phyloP scores from a whole-genome alignment of 2,113 vertebrate species.

The Puffinus mauretanicus region DNA sequence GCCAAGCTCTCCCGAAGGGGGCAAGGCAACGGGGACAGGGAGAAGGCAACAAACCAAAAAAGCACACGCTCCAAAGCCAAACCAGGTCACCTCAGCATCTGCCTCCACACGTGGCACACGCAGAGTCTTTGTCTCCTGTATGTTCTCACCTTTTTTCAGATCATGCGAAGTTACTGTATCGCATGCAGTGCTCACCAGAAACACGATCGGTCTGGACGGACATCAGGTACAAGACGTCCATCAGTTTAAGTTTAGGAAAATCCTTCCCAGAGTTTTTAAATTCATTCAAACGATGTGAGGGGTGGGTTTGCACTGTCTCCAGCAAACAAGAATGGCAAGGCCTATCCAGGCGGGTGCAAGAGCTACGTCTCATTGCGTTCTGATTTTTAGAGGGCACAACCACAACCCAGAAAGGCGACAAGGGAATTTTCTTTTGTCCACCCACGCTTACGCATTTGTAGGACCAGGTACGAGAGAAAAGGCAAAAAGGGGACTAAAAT shows the following conservation, averaged over 20 bases:
- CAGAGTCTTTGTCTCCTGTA: background rate
- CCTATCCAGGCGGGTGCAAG: background rate
- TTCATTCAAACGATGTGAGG: fast-evolving
- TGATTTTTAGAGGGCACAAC: background rate
- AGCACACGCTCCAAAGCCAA: background rate
- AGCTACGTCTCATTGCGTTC: background rate
- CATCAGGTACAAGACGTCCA: fast-evolving
- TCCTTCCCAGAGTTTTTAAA: background rate
- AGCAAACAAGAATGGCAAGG: background rate
- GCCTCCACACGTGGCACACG: fast-evolving
- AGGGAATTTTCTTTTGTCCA: background rate
- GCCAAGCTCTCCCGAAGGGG: background rate
- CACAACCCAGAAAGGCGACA: background rate
- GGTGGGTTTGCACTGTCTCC: background rate
- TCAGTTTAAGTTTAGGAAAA: background rate
- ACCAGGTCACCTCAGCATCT: background rate
- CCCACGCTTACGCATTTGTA: background rate
- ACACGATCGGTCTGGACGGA: fast-evolving
- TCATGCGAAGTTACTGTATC: fast-evolving
- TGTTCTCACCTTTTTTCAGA: background rate
- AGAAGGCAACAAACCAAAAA: background rate
- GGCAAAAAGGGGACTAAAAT: background rate
- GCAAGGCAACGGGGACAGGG: fast-evolving
- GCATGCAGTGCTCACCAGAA: fast-evolving
- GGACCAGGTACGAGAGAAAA: background rate